These are phyloP conservation scores for Conomelus anceps DNA, from an alignment of 2,888 invertebrate species.

Conservation along the genomic window DNA sequence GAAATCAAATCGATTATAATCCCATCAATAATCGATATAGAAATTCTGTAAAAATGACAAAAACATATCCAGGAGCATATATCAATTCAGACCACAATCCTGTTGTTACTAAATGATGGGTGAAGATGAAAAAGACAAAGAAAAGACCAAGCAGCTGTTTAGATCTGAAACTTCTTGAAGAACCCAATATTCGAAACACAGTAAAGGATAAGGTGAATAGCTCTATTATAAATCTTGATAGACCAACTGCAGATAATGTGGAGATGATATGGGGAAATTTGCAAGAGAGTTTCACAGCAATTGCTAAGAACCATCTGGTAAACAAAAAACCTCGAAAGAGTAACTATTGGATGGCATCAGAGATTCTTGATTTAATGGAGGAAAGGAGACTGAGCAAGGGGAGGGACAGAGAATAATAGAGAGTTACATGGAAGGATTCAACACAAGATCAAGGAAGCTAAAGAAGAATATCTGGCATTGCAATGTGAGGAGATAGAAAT, in stretches of 20 bases:
- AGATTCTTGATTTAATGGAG: not conserved
- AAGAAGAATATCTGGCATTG: not conserved
- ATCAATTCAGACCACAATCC: not conserved
- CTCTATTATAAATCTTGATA: not conserved
- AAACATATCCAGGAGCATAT: not conserved
- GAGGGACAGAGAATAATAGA: not conserved
- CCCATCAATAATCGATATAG: not conserved
- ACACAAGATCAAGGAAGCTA: not conserved
- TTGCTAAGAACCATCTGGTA: not conserved
- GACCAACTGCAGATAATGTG: not conserved
- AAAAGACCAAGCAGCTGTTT: not conserved
- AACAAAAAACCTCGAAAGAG: not conserved
- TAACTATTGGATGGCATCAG: not conserved
- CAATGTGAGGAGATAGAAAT: not conserved
- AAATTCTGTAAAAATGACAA: not conserved
- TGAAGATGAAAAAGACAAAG: not conserved
- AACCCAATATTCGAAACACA: too few species aligned
- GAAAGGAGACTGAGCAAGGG: not conserved
- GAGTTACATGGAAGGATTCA: not conserved
- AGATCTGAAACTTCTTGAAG: too few species aligned
- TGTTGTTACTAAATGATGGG: not conserved
- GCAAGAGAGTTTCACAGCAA: not conserved
- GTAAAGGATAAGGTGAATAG: too few species aligned
- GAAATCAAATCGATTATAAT: not conserved
- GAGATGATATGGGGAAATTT: not conserved